Percentiles rank a stretch among this genome's conserved stretches.
Conservation (phyloP, 2,113 vertebrate genomes). For the Cyanocitta stelleri region DNA sequence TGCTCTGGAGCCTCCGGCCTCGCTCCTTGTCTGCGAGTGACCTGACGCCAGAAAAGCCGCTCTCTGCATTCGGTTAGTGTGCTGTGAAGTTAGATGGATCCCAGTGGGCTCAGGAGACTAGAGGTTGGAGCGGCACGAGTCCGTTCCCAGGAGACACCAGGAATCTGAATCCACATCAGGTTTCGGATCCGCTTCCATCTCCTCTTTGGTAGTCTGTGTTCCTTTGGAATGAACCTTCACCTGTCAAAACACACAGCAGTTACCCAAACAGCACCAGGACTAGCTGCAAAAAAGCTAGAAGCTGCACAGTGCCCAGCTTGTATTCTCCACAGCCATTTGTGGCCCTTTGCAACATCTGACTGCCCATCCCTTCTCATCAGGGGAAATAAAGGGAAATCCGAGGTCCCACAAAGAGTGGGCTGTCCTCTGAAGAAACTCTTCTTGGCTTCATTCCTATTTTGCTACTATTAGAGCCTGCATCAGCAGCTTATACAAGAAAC, state of each 20-base stretch:
- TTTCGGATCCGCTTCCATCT: conserved; percentile 74
- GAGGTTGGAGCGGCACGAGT: conserved; percentile 78
- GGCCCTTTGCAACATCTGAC: accelerated
- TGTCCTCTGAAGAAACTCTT: not conserved
- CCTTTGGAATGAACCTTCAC: conserved; percentile 74
- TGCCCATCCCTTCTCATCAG: not conserved
- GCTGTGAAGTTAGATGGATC: conserved; percentile 74
- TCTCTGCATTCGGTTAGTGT: conserved; percentile 73
- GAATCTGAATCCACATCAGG: conserved; percentile 79
- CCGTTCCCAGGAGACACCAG: conserved; percentile 82
- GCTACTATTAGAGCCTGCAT: not conserved
- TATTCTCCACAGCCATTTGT: not conserved
- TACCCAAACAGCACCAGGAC: not conserved
- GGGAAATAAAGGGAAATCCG: not conserved
- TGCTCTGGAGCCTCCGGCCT: conserved; percentile 63
- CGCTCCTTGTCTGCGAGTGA: conserved; percentile 70
- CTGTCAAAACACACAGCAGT: conserved; percentile 59
- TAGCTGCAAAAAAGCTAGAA: not conserved
- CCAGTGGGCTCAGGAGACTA: conserved; percentile 73
- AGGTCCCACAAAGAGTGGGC: not conserved
- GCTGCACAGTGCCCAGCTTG: not conserved
- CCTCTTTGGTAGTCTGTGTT: conserved; percentile 76
- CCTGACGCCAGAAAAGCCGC: conserved; percentile 75
- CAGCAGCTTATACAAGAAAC: not conserved
- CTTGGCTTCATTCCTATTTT: not conserved